Conservation (phyloP, 2,113 vertebrate genomes). For the Psettodes erumei region DNA sequence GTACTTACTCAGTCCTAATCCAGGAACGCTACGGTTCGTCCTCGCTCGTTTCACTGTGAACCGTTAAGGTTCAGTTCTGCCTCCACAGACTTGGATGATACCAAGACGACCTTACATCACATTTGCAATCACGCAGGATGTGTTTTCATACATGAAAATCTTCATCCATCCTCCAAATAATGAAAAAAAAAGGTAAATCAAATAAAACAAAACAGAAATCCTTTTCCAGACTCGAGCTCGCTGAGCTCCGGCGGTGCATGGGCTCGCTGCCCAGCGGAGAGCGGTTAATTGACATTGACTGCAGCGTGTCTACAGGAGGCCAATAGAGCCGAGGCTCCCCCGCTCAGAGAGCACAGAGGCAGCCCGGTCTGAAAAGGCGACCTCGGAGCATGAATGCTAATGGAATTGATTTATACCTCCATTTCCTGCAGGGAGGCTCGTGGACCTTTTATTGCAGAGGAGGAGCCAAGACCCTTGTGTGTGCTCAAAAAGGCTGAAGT, state of each 20-base stretch:
- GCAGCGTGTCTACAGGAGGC: conserved; percentile 67
- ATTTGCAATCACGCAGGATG: too few species aligned
- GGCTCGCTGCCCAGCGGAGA: conserved; percentile 43
- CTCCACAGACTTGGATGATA: too few species aligned
- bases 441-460: conserved; percentile 59
- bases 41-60: too few species aligned
- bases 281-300: conserved; percentile 78
- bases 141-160: background rate
- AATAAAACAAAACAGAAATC: conserved; percentile 6
- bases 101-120: too few species aligned
- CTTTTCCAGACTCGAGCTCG: conserved; percentile 3
- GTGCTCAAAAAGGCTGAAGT: conserved; percentile 55
- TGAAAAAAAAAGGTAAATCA: background rate
- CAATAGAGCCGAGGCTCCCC: conserved; percentile 58
- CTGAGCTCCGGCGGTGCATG: background rate
- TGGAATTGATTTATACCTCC: conserved; percentile 76
- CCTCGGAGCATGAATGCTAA: conserved; percentile 76
- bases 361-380: conserved; percentile 65
- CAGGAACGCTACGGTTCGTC: too few species aligned
- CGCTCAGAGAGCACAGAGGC: conserved; percentile 67
- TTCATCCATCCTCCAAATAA: background rate
- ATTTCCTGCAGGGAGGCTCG: conserved; percentile 64
- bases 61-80: too few species aligned
- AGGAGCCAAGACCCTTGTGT: conserved; percentile 42
- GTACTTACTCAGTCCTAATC: too few species aligned